phyloP scores from a whole-genome alignment of 2,797 vertebrate species.

The Cryptoprocta ferox region DNA sequence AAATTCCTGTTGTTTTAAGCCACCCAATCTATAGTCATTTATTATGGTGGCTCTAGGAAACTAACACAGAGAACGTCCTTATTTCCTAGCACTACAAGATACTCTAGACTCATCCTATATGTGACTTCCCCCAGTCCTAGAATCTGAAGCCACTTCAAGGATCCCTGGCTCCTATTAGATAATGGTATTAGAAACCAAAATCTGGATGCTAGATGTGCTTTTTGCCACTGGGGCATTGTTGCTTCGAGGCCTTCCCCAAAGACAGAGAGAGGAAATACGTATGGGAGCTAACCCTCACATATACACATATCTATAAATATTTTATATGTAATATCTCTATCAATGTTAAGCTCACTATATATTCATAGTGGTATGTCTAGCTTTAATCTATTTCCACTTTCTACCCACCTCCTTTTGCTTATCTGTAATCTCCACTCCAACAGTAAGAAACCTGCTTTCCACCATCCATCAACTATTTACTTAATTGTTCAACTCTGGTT shows the following conservation, averaged over 20 bases:
- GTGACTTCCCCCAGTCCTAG: background rate
- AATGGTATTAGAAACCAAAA: slow-evolving; percentile 30
- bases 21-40: background rate
- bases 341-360: background rate
- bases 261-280: background rate
- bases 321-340: background rate
- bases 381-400: background rate
- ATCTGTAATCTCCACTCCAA: background rate
- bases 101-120: background rate
- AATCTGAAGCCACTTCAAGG: background rate
- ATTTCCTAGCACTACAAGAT: background rate
- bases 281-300: background rate
- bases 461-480: background rate
- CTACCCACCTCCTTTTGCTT: background rate
- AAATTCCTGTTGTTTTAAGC: background rate
- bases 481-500: background rate
- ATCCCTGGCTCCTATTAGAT: background rate
- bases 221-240: background rate
- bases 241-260: background rate
- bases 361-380: background rate
- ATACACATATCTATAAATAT: background rate
- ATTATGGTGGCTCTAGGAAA: background rate
- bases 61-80: background rate
- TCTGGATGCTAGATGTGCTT: background rate
- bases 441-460: background rate